Conservation (phyloP, 2,797 vertebrate species). For the Pantherophis alleghaniensis region DNA sequence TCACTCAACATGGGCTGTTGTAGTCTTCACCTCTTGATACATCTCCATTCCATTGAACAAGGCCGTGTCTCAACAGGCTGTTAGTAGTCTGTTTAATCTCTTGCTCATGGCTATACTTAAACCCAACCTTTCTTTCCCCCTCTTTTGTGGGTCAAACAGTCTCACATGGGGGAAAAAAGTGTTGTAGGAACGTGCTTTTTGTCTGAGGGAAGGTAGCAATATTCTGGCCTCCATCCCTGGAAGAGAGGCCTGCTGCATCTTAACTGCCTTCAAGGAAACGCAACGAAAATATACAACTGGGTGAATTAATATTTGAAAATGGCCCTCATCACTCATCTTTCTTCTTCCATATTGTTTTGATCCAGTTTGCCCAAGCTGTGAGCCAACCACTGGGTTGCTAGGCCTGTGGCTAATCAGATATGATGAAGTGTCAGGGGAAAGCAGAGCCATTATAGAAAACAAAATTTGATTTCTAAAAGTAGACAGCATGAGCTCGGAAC, state of each 20-base stretch:
- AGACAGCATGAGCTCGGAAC: neutral
- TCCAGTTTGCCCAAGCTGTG: neutral
- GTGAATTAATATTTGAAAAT: neutral
- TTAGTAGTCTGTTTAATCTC: slow-evolving; percentile 27
- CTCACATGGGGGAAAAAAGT: too few species aligned
- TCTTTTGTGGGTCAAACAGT: slow-evolving; percentile 18
- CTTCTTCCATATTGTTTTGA: neutral
- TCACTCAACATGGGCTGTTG: neutral
- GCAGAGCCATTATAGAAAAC: neutral
- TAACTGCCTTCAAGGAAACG: neutral
- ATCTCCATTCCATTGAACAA: slow-evolving; percentile 1
- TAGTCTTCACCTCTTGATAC: neutral
- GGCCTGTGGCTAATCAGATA: neutral
- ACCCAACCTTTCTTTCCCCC: neutral
- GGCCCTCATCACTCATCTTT: neutral
- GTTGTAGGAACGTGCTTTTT: neutral
- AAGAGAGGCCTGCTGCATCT: too few species aligned
- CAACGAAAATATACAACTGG: neutral
- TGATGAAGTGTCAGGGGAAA: neutral
- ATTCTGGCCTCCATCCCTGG: neutral
- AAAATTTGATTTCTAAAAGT: neutral
- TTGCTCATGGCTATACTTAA: slow-evolving; percentile 21
- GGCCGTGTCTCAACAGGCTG: neutral
- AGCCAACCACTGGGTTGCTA: neutral
- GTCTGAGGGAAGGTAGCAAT: neutral